Conservation (phyloP, 2,113 vertebrate genomes). For the Podarcis raffonei region DNA sequence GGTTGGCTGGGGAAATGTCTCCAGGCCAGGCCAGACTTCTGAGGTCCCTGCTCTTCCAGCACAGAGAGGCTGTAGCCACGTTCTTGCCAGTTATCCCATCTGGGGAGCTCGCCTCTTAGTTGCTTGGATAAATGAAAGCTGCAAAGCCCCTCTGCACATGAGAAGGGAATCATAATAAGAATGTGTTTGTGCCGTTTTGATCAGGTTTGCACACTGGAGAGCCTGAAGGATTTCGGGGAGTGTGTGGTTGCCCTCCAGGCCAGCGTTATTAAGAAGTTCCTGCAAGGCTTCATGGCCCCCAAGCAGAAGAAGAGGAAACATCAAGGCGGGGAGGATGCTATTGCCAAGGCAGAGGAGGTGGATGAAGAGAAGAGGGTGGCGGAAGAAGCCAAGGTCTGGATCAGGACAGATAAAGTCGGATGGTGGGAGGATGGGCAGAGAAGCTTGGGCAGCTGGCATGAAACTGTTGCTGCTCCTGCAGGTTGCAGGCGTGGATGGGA, state of each 20-base stretch:
- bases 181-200: background rate
- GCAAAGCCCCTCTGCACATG: background rate
- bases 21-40: background rate
- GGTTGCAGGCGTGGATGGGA: too few relatives aligned
- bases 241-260: slow-evolving; percentile 91
- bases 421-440: background rate
- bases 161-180: background rate
- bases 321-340: slow-evolving; percentile 81
- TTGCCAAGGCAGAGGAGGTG: slow-evolving; percentile 87
- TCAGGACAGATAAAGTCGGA: background rate
- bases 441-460: background rate
- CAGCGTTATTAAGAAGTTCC: slow-evolving; percentile 95
- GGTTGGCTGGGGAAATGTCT: background rate
- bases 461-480: too few relatives aligned
- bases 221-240: slow-evolving; percentile 93
- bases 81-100: background rate
- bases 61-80: background rate
- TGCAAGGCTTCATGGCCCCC: slow-evolving; percentile 99
- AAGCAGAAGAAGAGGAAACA: slow-evolving; percentile 93
- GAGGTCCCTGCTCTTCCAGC: background rate
- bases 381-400: slow-evolving; percentile 92
- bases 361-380: slow-evolving; percentile 95
- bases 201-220: slow-evolving; percentile 87
- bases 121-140: background rate
- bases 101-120: background rate